Percentiles rank a stretch among this genome's conserved stretches.
Conservation (phyloP, 1,140 invertebrate species). For the Pseudomyrmex pallidus region DNA sequence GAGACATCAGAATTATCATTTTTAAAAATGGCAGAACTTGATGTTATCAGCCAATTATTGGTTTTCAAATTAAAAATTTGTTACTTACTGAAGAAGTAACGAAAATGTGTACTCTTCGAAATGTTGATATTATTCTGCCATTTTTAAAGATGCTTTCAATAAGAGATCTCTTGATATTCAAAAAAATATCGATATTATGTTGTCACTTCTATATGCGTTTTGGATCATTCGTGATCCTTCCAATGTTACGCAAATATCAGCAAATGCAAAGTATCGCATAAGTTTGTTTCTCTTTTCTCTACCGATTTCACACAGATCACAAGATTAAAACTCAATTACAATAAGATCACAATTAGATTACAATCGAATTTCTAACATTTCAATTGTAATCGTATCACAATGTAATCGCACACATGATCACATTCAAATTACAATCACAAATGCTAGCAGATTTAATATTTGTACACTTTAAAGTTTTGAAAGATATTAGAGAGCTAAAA, state of each 20-base stretch:
- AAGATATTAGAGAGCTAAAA: neutral
- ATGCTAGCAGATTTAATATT: neutral
- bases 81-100: no score
- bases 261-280: constrained; percentile 27
- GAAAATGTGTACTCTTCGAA: neutral
- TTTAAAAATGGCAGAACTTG: constrained; percentile 1
- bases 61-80: no score
- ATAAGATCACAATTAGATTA: neutral
- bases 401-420: constrained; percentile 19
- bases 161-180: neutral
- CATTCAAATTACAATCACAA: constrained; percentile 17
- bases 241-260: constrained; percentile 26
- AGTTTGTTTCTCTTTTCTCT: constrained; percentile 20
- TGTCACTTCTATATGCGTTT: constrained; percentile 10
- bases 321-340: constrained; percentile 24
- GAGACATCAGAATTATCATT: constrained; percentile 8
- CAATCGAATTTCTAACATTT: neutral
- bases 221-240: constrained; percentile 20
- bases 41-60: no score
- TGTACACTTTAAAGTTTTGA: neutral
- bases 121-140: constrained; percentile 18
- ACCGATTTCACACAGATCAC: constrained; percentile 38
- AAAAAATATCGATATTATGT: constrained; percentile 43
- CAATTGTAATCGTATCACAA: constrained; percentile 27
- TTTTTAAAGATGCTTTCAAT: neutral